These are phyloP conservation scores for Sylvietta virens DNA, from an alignment of 2,113 vertebrate species.

Conservation along the genomic window DNA sequence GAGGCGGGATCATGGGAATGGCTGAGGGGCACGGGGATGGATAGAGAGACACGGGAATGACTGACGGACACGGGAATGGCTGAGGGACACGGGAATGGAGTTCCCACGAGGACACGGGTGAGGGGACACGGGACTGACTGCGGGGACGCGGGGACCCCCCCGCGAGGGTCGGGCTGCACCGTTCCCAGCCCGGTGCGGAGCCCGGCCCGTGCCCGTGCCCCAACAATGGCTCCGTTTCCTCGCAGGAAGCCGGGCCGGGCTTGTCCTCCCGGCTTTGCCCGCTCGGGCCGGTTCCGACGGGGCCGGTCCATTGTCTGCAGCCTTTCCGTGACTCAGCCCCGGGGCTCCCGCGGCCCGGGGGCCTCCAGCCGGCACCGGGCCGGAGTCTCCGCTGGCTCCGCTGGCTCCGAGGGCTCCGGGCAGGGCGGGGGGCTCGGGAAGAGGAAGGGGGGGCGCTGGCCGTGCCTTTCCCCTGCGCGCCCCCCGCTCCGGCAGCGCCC, in stretches of 20 bases:
- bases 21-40: background rate
- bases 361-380: background rate
- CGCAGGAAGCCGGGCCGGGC: conserved; percentile 59
- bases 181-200: conserved; percentile 42
- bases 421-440: conserved; percentile 1
- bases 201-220: conserved; percentile 5
- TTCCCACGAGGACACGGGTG: too few species aligned
- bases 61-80: background rate
- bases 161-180: background rate
- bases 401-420: background rate
- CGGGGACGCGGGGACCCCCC: background rate
- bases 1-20: background rate
- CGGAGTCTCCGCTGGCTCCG: too few species aligned
- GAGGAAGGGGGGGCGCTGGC: background rate
- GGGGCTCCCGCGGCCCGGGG: conserved; percentile 13
- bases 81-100: background rate
- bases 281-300: conserved; percentile 36
- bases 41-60: background rate
- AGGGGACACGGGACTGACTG: background rate
- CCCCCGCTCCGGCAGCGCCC: background rate
- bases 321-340: conserved; percentile 61
- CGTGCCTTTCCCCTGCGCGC: background rate
- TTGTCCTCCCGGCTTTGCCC: conserved; percentile 57
- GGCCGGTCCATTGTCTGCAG: conserved; percentile 57
- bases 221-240: conserved; percentile 69